Conservation (phyloP, 2,113 vertebrate genomes). For the Lagenorhynchus albirostris region DNA sequence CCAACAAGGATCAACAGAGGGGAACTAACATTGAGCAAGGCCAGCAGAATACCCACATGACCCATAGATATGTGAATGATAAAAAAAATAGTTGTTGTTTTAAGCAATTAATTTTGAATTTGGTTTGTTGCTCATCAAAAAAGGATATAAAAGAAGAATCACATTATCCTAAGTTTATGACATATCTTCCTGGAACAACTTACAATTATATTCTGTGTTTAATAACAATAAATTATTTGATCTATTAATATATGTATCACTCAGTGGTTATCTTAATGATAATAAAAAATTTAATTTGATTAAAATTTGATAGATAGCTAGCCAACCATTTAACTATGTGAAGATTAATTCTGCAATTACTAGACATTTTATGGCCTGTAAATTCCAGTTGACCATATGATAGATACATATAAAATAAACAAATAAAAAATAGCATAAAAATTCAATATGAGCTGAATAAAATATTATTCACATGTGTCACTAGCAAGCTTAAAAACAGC, state of each 20-base stretch:
- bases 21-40: neutral
- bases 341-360: neutral
- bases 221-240: neutral
- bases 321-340: neutral
- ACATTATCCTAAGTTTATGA: neutral
- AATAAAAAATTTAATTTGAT: neutral
- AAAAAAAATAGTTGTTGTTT: neutral
- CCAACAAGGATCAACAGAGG: neutral
- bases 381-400: neutral
- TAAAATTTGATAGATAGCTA: neutral
- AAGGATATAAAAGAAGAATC: neutral
- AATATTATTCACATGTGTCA: neutral
- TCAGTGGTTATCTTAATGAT: neutral
- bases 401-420: neutral
- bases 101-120: neutral
- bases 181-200: neutral
- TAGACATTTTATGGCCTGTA: neutral
- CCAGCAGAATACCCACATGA: neutral
- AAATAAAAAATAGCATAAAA: neutral
- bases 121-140: neutral
- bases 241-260: neutral
- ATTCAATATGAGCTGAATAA: neutral
- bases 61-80: neutral
- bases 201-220: neutral
- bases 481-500: neutral